These are phyloP conservation scores for Cataglyphis rosenhaueri DNA, from an alignment of 2,888 invertebrate species.

Conservation along the genomic window DNA sequence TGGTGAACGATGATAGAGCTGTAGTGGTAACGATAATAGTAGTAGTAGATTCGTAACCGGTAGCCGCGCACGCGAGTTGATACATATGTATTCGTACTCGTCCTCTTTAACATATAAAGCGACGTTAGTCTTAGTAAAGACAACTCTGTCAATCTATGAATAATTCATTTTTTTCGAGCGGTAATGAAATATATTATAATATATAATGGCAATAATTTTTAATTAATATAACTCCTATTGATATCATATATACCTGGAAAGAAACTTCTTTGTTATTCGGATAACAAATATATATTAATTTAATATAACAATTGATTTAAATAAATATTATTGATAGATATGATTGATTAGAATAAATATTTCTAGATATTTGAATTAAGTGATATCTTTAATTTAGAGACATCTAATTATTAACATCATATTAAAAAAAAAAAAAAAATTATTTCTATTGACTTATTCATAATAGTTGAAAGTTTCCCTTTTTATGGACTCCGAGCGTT, in stretches of 20 bases:
- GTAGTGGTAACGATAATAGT: constrained; percentile 18
- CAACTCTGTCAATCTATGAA: background rate
- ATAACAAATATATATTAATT: background rate
- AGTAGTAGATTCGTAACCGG: constrained; percentile 28
- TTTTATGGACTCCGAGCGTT: background rate
- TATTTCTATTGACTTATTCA: background rate
- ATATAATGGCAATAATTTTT: background rate
- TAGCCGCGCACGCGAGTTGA: constrained; percentile 32
- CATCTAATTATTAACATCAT: background rate
- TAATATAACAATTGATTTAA: background rate
- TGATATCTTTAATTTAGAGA: background rate
- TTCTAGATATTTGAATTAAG: background rate
- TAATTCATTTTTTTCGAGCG: background rate
- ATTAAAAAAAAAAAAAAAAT: too few relatives aligned
- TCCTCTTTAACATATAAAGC: constrained; percentile 37
- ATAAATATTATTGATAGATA: background rate
- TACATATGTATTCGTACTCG: constrained; percentile 14
- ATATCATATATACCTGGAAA: background rate
- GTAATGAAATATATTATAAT: background rate
- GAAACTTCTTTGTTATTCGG: background rate
- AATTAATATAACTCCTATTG: background rate
- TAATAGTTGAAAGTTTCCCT: background rate
- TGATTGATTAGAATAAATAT: background rate
- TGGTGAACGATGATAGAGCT: constrained; percentile 6
- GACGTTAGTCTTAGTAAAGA: constrained; percentile 1